These are phyloP conservation scores for Pipistrellus pipistrellus DNA, from an alignment of 2,797 vertebrate species.

Conservation along the genomic window DNA sequence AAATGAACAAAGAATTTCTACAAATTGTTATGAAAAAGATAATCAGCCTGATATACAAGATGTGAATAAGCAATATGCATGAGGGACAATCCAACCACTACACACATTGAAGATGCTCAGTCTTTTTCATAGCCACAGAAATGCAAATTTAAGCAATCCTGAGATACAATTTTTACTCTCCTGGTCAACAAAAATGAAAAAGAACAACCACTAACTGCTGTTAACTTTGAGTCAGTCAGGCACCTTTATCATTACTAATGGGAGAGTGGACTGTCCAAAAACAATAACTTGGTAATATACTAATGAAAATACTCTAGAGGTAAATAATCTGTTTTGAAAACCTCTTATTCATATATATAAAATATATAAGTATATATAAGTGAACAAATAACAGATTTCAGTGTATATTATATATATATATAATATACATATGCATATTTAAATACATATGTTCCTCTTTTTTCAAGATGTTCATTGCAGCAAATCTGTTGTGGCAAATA, in stretches of 20 bases:
- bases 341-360: not conserved
- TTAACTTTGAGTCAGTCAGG: not conserved
- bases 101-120: not conserved
- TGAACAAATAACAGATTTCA: not conserved
- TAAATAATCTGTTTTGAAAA: constrained; percentile 48
- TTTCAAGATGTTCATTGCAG: not conserved
- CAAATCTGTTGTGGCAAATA: not conserved
- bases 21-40: constrained; percentile 4
- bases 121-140: not conserved
- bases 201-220: not conserved
- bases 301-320: not conserved
- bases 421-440: not conserved
- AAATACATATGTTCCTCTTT: not conserved
- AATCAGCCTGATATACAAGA: not conserved
- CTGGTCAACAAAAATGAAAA: not conserved
- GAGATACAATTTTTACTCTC: not conserved
- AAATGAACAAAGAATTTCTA: constrained; percentile 11
- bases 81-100: not conserved
- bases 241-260: not conserved
- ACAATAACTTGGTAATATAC: not conserved
- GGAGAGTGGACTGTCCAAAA: not conserved
- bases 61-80: not conserved
- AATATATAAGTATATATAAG: not conserved
- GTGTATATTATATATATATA: not conserved
- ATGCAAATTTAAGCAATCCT: not conserved